A percentile compares a stretch with the other conserved stretches of the same genome.
phyloP scores from a whole-genome alignment of 1,140 invertebrate genomes.

The Drosophila funebris region DNA sequence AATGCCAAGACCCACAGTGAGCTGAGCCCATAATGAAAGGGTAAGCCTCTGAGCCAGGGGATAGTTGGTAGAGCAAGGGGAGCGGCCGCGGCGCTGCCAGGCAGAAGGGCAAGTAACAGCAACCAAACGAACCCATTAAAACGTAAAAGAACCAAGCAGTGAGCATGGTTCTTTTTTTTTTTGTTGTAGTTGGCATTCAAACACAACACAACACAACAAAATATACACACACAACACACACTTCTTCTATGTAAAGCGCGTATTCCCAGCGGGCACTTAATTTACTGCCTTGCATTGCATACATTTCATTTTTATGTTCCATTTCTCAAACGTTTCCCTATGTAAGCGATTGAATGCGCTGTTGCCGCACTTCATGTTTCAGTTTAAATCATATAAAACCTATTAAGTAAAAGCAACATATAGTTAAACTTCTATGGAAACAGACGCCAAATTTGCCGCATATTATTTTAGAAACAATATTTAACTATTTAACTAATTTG shows the following conservation, averaged over 20 bases:
- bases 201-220: conserved; percentile 9
- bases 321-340: conserved; percentile 56
- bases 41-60: conserved; percentile 50
- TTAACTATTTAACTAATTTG: too few species aligned
- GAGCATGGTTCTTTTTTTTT: conserved; percentile 23
- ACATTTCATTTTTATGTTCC: conserved; percentile 50
- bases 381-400: too few species aligned
- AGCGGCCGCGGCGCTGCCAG: not conserved
- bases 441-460: too few species aligned
- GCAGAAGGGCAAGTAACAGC: not conserved
- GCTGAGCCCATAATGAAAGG: conserved; percentile 70
- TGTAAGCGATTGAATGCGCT: conserved; percentile 19
- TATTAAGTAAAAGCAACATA: too few species aligned
- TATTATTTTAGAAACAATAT: too few species aligned
- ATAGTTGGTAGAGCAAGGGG: not conserved
- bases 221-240: conserved; percentile 9
- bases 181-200: conserved; percentile 13
- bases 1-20: conserved; percentile 13
- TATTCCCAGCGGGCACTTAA: conserved; percentile 79
- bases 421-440: too few species aligned
- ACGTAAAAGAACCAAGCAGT: conserved; percentile 24
- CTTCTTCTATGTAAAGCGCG: conserved; percentile 22
- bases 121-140: conserved; percentile 53
- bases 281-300: conserved; percentile 64
- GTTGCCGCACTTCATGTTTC: conserved; percentile 58